A percentile compares a stretch with the other conserved stretches of the same genome.
These are phyloP conservation scores for Ariolimax columbianus DNA, from an alignment of 2,888 invertebrate genomes.

Conservation along the genomic window DNA sequence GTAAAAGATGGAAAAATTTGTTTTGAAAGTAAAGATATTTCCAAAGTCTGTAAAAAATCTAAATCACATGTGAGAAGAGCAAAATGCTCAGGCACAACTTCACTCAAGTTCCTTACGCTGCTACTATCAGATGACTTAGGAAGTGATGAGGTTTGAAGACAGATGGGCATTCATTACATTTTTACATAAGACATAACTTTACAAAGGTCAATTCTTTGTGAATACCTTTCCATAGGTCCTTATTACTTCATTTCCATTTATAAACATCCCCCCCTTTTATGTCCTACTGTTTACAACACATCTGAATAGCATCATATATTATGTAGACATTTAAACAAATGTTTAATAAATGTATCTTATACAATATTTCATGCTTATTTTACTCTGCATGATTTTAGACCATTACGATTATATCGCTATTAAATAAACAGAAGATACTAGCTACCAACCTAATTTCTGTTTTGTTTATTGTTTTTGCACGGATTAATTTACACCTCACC, in stretches of 20 bases:
- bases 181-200: too few relatives aligned
- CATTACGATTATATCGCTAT: background rate
- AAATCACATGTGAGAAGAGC: background rate
- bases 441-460: background rate
- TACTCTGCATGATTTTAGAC: background rate
- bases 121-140: slow-evolving; percentile 7
- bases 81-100: background rate
- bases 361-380: background rate
- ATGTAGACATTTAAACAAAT: background rate
- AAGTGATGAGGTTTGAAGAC: background rate
- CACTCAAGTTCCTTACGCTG: slow-evolving; percentile 2
- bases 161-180: background rate
- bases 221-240: too few relatives aligned
- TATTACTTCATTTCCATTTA: too few relatives aligned
- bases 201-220: too few relatives aligned
- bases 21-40: background rate
- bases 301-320: too few relatives aligned
- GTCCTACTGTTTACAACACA: too few relatives aligned
- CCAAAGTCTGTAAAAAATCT: background rate
- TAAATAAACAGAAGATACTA: background rate
- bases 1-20: background rate
- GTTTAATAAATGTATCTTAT: background rate
- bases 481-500: too few relatives aligned
- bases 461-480: background rate
- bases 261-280: too few relatives aligned